Conservation (phyloP, 2,888 invertebrate species). For the Epicampocera succincta region DNA sequence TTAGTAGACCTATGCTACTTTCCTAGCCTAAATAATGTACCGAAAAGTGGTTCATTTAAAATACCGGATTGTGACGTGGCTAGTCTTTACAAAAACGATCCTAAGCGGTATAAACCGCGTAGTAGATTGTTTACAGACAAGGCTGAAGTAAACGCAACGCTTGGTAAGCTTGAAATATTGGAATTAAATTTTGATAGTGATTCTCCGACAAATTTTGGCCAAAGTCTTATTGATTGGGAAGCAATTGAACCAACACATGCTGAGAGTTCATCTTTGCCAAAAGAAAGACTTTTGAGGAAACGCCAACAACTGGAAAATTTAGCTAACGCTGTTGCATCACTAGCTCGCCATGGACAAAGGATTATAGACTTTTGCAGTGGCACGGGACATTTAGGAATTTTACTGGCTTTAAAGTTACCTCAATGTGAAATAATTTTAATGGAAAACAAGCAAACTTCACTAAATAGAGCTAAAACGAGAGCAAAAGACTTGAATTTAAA, state of each 20-base stretch:
- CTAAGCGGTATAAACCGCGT: constrained; percentile 88
- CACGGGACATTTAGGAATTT: constrained; percentile 94
- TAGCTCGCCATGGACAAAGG: constrained; percentile 86
- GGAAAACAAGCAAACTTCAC: constrained; percentile 95
- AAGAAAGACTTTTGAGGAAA: constrained; percentile 88
- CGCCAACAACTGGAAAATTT: constrained; percentile 93
- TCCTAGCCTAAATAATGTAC: constrained; percentile 14
- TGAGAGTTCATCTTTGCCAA: constrained; percentile 89
- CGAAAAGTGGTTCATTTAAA: constrained; percentile 63
- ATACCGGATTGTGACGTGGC: constrained; percentile 77
- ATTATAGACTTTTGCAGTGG: constrained; percentile 98
- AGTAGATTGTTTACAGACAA: constrained; percentile 90
- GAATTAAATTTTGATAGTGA: constrained; percentile 75
- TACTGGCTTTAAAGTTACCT: constrained; percentile 90
- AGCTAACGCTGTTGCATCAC: constrained; percentile 87
- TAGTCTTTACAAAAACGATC: constrained; percentile 85
- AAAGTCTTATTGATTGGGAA: constrained; percentile 85
- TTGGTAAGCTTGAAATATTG: constrained; percentile 77
- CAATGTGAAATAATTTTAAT: constrained; percentile 90
- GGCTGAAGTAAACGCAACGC: constrained; percentile 86
- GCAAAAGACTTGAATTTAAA: constrained; percentile 85
- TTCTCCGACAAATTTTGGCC: constrained; percentile 72
- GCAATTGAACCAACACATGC: constrained; percentile 87
- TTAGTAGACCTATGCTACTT: constrained; percentile 71
- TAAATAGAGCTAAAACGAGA: constrained; percentile 88